Evolutionary conservation across 2,888 invertebrate species (phyloP), one percentile per base, ranked within the genome.

Genomic region (Amiota communis): DNA sequence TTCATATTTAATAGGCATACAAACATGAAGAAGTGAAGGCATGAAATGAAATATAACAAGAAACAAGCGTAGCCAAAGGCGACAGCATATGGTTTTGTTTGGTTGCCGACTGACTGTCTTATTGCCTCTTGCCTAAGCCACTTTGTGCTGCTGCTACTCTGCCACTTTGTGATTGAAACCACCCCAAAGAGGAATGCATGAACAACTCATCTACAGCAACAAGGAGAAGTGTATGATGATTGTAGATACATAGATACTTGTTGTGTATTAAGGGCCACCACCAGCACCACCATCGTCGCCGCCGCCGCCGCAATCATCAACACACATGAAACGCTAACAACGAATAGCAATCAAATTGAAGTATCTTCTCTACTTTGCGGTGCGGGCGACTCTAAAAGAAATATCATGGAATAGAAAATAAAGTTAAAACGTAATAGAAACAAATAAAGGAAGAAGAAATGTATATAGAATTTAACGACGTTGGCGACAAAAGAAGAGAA

Each of bases 251-350:
- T 51, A 51, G 53, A 51, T 51, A 51, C 53, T 51, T 51, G 53
- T 51, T 11, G 8, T 51, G 36, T 36, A 36, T 36, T 36, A 36
- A 36, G 8, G 36, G 8, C 36, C 36, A 36, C 36, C 36, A 36
- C 0, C 36, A 36, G 4, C 36, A 36, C 36, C 36, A 6, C 3
- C 36, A 6, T 6, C 36, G 8, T 6, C 36, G 36, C 36, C 1
- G 36, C 75, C 79, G 78, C n/a, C n/a, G n/a, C 78, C 75, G 70
- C 72, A 13, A 3, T 6, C 12, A 15, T 15, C 48, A 67, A 47
- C 67, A 12, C n/a, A 8, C 17, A 67, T 67, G 15, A 17, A 12
- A 10, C 12, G 49, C 10, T 9, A 20, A 63, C 13, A 15, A 23
- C 53, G n/a, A 12, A 15, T 56, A 53, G 53, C 15, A 13, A 53